A percentile compares a stretch with the other conserved stretches of the same genome.
Evolutionary conservation across 2,888 invertebrate species (phyloP).

Genomic region (Scotopteryx bipunctaria): DNA sequence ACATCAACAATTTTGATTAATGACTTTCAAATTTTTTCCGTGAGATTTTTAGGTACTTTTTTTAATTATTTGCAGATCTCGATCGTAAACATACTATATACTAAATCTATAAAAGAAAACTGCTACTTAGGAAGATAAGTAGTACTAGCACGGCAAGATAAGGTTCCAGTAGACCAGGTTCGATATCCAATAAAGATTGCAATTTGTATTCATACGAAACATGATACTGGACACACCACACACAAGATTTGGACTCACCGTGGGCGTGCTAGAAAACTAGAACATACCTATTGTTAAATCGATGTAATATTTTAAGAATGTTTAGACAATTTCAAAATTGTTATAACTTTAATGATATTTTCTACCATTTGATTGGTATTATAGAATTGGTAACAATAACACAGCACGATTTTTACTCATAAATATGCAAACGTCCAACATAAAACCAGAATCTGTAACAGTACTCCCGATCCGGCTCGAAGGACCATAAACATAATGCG

Average conservation of each 20-base stretch:
- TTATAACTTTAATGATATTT: neutral
- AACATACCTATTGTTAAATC: constrained; percentile 1
- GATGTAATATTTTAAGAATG: constrained; percentile 6
- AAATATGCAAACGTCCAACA: constrained; percentile 17
- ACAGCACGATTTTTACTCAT: constrained; percentile 5
- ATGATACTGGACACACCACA: constrained; percentile 6
- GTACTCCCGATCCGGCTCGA: constrained; percentile 29
- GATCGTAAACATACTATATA: too few species aligned
- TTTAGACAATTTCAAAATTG: neutral
- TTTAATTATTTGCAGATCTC: too few species aligned
- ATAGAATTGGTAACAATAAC: constrained; percentile 19
- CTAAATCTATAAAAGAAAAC: too few species aligned
- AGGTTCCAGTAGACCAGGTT: neutral
- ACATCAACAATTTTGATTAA: too few species aligned
- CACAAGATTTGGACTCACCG: constrained; percentile 15
- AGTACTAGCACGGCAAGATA: neutral
- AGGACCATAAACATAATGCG: constrained; percentile 37
- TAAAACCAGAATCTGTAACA: constrained; percentile 24
- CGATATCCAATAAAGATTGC: constrained; percentile 10
- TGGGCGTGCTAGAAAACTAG: constrained; percentile 12
- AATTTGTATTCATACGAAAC: constrained; percentile 13
- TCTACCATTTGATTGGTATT: constrained; percentile 5
- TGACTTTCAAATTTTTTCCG: too few species aligned
- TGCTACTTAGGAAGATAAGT: too few species aligned
- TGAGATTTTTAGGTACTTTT: too few species aligned